Evolutionary conservation across 2,888 invertebrate genomes (phyloP), one percentile per base, ranked within the genome.

Genomic region (Helleia helle): DNA sequence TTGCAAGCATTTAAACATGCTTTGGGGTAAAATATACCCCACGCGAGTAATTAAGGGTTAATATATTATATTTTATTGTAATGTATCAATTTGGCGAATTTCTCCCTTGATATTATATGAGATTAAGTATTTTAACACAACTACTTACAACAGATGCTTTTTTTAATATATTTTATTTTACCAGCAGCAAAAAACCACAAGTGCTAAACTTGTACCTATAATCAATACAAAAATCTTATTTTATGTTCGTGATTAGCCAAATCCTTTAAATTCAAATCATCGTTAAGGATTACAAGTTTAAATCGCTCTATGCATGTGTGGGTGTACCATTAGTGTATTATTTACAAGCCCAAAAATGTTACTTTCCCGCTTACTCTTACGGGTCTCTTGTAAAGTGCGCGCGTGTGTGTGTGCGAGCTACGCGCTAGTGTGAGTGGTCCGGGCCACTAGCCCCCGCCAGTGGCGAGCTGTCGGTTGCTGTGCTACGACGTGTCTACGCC

Each of bases 361-460:
- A 72, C 76, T 70, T 65, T 81, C 83, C 67, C 59, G 70, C 72
- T 83, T 69, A 52, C 80, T 65, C 83, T 60, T 64, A 61, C 54
- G 51, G 62, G 54, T 41, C 55, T 64, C 60, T 62, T 74, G 71
- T 72, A 77, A 72, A 41, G 12, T 41, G 27, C 38, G 44, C 39
- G 45, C 14, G 15, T 55, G 77, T 76, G 72, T 75, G 75, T 37
- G 72, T 65, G 57, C 51, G 55, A 48, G 51, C 55, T 48, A 49
- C 63, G 55, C 70, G 48, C 44, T 48, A 51, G 65, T 52, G 80
- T 71, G 75, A 59, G 55, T 65, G 62, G 70, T 80, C 81, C 81
- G 77, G 81, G 66, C 67, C 60, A 71, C 72, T 75, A 80, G 80
- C 79, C 77, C 80, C 81, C 83, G 79, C 72, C 77, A 84, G 83